Percentiles rank a stretch among this genome's conserved stretches.
These are phyloP conservation scores for Petrocephalus schoutedeni DNA, from an alignment of 2,797 vertebrate species.

Conservation along the genomic window DNA sequence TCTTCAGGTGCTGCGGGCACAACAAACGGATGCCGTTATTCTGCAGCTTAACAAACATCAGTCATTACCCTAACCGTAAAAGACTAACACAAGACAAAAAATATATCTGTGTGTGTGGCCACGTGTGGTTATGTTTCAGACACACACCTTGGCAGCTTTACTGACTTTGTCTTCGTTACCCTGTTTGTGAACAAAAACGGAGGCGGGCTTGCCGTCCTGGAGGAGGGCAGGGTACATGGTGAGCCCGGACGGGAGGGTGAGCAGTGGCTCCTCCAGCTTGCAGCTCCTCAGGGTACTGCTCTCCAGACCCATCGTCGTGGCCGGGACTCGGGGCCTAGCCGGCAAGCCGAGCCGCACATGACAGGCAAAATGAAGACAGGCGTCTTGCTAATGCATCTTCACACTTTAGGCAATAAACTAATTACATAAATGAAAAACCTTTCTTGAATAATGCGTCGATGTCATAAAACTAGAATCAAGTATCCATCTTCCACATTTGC, in stretches of 20 bases:
- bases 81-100: neutral
- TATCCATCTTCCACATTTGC: neutral
- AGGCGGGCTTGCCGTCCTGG: conserved; percentile 75
- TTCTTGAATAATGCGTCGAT: neutral
- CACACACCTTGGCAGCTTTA: conserved; percentile 86
- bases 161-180: conserved; percentile 88
- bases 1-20: conserved; percentile 86
- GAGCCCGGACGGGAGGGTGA: conserved; percentile 74
- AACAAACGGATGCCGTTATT: neutral
- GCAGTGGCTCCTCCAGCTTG: conserved; percentile 64
- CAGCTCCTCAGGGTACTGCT: conserved; percentile 79
- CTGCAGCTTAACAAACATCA: neutral
- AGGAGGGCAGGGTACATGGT: conserved; percentile 75
- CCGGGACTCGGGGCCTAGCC: conserved; percentile 15
- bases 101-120: neutral
- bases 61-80: neutral
- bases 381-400: neutral
- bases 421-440: neutral
- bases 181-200: conserved; percentile 84
- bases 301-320: conserved; percentile 81
- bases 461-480: neutral
- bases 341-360: neutral
- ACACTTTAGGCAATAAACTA: neutral
- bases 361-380: neutral
- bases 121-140: neutral